Base-by-base conservation (phyloP, 2,797 vertebrate species). In the Poecilia velifera region DNA sequence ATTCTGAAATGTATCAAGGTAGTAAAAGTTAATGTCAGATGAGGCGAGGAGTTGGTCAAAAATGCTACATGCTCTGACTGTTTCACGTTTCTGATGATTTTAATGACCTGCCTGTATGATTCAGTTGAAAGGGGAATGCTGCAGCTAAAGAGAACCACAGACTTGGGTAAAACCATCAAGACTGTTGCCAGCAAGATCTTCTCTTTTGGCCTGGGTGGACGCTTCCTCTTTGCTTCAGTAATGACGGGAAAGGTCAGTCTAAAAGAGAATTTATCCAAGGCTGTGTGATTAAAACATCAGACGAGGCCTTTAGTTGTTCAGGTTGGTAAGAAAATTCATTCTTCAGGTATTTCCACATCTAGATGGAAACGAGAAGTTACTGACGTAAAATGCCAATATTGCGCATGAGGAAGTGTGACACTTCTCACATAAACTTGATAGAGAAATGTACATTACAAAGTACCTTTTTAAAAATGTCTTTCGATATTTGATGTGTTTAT, bases 221-320 rank as follows among this genome's bases (percentile, higher is more conserved):
- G 96, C 59, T 99, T 99, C 83, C 95, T 99, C 49, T 98, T 98
- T 43, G 97, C 97, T 62, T 99, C 98, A n/a, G 96, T 99, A 25
- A 97, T 98, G 97, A 96, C 96, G 0, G 96, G 96, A 89, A 96
- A 95, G 95, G 97, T 98, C 77, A 79, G 94, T 87, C 18, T 47
- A 3, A 68, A 18, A 77, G 4, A 47, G 8, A 45, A 20, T 41
- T 25, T 16, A 62, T 13, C 46, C 28, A 28, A 18, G 7, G 10
- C 47, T 51, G 76, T 55, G 36, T 53, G 53, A 73, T 83, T 73
- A 82, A 39, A 72, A 59, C 46, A 76, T 72, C 28, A 45, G 16
- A 10, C 1, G 57, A 71, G 53, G 66, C 62, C 41, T 83, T 71
- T 22, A 20, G 51, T 71, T 72, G 1, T 83, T 49, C 78, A 62